Base-by-base conservation (phyloP, 2,113 vertebrate species). In the Cygnus buccinator region DNA sequence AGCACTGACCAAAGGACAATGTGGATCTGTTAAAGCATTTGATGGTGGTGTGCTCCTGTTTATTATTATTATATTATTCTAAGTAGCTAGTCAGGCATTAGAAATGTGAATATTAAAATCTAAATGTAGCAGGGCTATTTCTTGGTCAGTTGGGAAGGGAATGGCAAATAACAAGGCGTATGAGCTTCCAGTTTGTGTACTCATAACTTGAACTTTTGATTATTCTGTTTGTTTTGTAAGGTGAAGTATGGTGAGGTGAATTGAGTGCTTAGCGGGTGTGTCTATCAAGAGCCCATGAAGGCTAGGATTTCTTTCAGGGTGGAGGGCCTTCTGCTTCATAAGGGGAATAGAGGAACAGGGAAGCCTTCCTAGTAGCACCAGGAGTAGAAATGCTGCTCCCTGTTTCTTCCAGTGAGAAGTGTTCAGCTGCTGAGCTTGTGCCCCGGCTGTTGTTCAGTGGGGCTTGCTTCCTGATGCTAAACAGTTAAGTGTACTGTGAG, bases 1-100 rank as follows among this genome's bases (percentile, higher is more conserved):
- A 90, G 48, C 76, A 4, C 70, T 81, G 75, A 12, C 39, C 37
- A 44, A 72, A 87, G 80, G 80, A 95, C 84, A 94, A 20, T 91
- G 66, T 94, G 81, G 54, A 82, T 84, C 84, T 93, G 89, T 92
- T 92, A 58, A 46, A 84, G 94, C 48, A 33, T 89, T 91, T 91
- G 35, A 31, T 90, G 66, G 25, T 90, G 70, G 29, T 82, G 74
- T 55, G 71, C 58, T 92, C 25, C 90, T 68, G 54, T 48, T 48
- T 48, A 48, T 48, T 48, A 48, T 48, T 48, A 48, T 48, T 21
- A 48, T 48, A 48, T 48, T 57, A 68, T 81, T 96, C 86, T 82
- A 13, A 84, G 43, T 41, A 89, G 93, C 72, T 96, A 95, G 94
- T 86, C 17, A 0, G 82, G 83, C 72, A 29, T 57, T 58, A 63